Evolutionary conservation across 2,113 vertebrate species (phyloP).

Genomic region (Triplophysa rosa): DNA sequence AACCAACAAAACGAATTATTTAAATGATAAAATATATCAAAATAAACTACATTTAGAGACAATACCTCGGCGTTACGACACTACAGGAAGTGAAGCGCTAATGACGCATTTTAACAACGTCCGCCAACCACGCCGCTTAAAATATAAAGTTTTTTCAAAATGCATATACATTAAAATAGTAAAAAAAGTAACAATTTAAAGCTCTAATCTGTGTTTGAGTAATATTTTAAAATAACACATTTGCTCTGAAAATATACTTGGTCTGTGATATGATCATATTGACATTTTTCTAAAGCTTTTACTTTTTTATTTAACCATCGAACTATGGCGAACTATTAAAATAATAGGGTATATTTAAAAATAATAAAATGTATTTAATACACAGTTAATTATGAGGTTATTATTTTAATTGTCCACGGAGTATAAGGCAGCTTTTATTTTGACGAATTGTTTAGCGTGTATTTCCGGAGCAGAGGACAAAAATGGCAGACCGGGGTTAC

Average conservation of each 20-base stretch:
- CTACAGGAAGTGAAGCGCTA: slow-evolving; percentile 21
- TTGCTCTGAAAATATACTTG: background rate
- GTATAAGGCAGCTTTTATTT: slow-evolving; percentile 31
- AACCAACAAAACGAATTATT: background rate
- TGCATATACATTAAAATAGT: background rate
- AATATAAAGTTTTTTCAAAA: slow-evolving; percentile 24
- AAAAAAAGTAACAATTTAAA: no score
- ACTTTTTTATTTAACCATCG: no score
- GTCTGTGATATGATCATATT: no score
- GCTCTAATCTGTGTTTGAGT: no score
- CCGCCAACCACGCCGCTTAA: background rate
- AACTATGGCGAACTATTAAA: no score
- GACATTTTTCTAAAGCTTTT: no score
- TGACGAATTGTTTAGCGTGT: background rate
- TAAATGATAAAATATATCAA: background rate
- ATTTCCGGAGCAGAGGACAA: slow-evolving; percentile 15
- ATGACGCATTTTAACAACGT: slow-evolving; percentile 9
- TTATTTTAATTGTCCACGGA: background rate
- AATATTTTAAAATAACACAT: background rate
- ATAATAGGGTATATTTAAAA: no score
- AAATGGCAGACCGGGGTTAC: slow-evolving; percentile 60
- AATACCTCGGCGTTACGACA: slow-evolving; percentile 49
- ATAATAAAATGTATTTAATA: no score
- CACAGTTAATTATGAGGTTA: no score
- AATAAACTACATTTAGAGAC: background rate